Evolutionary conservation across 2,888 invertebrate genomes (phyloP), one percentile per base, ranked within the genome.

Genomic region (Atherix ibis): DNA sequence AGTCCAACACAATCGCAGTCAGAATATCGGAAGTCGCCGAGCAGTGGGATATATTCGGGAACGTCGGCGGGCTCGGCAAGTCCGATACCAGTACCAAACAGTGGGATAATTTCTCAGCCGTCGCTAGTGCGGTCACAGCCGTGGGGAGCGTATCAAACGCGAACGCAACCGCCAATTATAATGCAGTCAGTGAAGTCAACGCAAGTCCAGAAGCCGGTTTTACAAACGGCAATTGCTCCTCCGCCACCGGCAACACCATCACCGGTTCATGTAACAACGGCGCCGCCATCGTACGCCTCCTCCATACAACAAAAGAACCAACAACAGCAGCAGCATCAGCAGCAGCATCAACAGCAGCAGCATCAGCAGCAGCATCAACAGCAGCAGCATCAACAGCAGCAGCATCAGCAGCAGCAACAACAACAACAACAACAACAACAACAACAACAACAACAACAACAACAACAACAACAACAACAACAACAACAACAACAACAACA

Each of bases 121-220:
- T 62, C 69, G 4, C 73, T 78, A 70, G 72, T 78, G 27, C 68
- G 83, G 43, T 83, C 85, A 4, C 79, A 84, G 42, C 84, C 89
- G 4, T 83, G 88, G 76, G 78, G 80, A 36, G 82, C 85, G 35
- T 62, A 58, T 38, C 91, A 91, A 57, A 78, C 87, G 25, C 84
- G 81, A 50, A 79, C 88, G 14, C 89, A 89, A 51, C 82, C 88
- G 31, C 89, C 91, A 5, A 85, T 94, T 44, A 91, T 94, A 42
- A 94, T 92, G 89, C 91, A 92, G 57, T 87, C 89, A 18, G 94
- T 94, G 13, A 88, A 88, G 58, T 89, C 89, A 64, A 89, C 89
- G 13, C 89, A 91, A 60, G 91, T 89, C 25, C 89, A 89, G 53
- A 94, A 92, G 56, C 94, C 94, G 0, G 77, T 91, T 18, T 65